Evolutionary conservation across 1,140 invertebrate species (phyloP).

Genomic region (Drosophila malerkotliana): DNA sequence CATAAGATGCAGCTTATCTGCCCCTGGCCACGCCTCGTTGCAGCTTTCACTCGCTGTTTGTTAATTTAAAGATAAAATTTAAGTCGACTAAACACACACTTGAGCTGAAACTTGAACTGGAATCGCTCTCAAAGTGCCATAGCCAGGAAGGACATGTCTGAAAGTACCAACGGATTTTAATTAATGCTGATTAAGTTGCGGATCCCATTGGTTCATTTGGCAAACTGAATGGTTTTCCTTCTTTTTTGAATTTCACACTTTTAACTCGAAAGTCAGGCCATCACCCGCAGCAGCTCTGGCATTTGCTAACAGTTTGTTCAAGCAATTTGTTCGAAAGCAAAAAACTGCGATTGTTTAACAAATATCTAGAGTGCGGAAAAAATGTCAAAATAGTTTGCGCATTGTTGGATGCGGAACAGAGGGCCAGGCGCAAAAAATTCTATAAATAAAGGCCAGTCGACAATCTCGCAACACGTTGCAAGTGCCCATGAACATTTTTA

Average conservation of each 20-base stretch:
- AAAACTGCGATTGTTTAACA: slow-evolving; percentile 54
- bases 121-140: background rate
- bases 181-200: slow-evolving; percentile 41
- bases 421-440: slow-evolving; percentile 32
- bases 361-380: slow-evolving; percentile 29
- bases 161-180: background rate
- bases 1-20: slow-evolving; percentile 64
- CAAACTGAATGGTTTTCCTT: slow-evolving; percentile 28
- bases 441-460: slow-evolving; percentile 62
- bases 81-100: background rate
- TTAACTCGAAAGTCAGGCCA: slow-evolving; percentile 35
- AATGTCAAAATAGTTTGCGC: slow-evolving; percentile 52
- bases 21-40: slow-evolving; percentile 40
- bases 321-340: slow-evolving; percentile 52
- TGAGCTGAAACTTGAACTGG: background rate
- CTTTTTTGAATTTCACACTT: background rate
- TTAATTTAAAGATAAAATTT: slow-evolving; percentile 1
- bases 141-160: background rate
- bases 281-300: slow-evolving; percentile 24
- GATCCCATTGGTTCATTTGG: slow-evolving; percentile 45
- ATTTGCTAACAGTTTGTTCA: slow-evolving; percentile 54
- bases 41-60: slow-evolving; percentile 14
- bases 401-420: slow-evolving; percentile 34
- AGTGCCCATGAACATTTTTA: slow-evolving; percentile 72
- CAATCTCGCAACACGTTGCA: slow-evolving; percentile 80